phyloP scores from a whole-genome alignment of 2,888 invertebrate species.

The Tetranychus piercei region DNA sequence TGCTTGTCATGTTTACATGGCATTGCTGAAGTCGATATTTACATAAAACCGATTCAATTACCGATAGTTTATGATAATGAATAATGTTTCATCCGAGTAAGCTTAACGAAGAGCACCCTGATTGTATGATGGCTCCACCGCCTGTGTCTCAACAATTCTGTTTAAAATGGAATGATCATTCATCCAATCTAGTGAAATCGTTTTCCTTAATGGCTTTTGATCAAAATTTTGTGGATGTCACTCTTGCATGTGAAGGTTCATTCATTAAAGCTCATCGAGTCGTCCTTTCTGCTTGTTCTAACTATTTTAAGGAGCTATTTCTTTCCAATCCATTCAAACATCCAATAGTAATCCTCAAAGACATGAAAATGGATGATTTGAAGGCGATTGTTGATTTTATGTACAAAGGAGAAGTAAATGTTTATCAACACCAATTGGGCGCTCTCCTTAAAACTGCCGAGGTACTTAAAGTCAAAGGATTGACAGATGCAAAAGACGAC shows the following conservation, averaged over 20 bases:
- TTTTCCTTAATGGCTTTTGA: slow-evolving; percentile 73
- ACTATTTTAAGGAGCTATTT: slow-evolving; percentile 73
- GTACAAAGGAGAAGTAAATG: slow-evolving; percentile 91
- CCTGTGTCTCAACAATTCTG: slow-evolving; percentile 56
- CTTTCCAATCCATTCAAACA: slow-evolving; percentile 83
- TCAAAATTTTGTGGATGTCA: slow-evolving; percentile 77
- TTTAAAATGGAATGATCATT: slow-evolving; percentile 81
- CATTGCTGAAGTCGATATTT: neutral
- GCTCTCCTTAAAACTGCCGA: slow-evolving; percentile 73
- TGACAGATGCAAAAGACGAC: slow-evolving; percentile 60
- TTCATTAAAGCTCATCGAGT: slow-evolving; percentile 81
- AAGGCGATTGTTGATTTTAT: slow-evolving; percentile 82
- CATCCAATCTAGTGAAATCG: slow-evolving; percentile 65
- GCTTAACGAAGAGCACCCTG: neutral
- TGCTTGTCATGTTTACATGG: neutral
- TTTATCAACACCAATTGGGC: slow-evolving; percentile 72
- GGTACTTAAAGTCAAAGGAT: slow-evolving; percentile 65
- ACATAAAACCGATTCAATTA: neutral
- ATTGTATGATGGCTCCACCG: neutral
- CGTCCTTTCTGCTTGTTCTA: slow-evolving; percentile 77
- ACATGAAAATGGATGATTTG: slow-evolving; percentile 70
- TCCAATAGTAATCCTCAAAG: slow-evolving; percentile 78
- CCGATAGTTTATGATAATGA: neutral
- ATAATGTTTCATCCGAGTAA: neutral
- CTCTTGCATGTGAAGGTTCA: slow-evolving; percentile 72